phyloP scores from a whole-genome alignment of 2,888 invertebrate genomes.

The Papilio demoleus region DNA sequence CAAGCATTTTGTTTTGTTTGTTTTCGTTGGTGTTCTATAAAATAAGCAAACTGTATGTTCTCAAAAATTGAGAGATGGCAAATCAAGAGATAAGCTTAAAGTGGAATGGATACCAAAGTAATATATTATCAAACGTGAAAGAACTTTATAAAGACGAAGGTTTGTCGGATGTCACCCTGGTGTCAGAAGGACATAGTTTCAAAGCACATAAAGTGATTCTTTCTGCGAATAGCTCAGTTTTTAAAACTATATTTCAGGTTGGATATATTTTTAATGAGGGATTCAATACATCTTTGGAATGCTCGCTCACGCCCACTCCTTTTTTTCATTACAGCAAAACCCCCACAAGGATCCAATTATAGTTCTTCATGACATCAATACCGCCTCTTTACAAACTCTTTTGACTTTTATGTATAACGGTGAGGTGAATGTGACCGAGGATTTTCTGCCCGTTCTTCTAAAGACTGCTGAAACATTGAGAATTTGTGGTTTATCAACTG shows the following conservation, averaged over 20 bases:
- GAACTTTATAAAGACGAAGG: constrained; percentile 86
- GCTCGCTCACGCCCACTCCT: constrained; percentile 66
- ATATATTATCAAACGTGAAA: constrained; percentile 86
- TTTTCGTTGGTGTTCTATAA: constrained; percentile 46
- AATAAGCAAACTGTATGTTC: constrained; percentile 50
- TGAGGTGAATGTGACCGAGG: constrained; percentile 88
- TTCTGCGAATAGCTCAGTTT: constrained; percentile 87
- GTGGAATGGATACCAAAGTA: constrained; percentile 87
- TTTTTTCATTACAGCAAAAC: constrained; percentile 84
- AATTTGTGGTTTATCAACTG: constrained; percentile 87
- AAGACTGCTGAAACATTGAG: constrained; percentile 88
- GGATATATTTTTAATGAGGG: constrained; percentile 43
- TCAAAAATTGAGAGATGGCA: constrained; percentile 60
- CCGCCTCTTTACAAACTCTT: constrained; percentile 85
- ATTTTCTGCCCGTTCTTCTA: constrained; percentile 86
- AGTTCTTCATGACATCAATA: constrained; percentile 88
- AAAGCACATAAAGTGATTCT: constrained; percentile 88
- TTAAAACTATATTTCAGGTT: constrained; percentile 86
- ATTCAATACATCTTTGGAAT: background rate
- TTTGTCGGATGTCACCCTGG: constrained; percentile 86
- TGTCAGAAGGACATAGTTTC: constrained; percentile 86
- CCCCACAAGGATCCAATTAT: constrained; percentile 90
- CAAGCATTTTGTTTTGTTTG: constrained; percentile 48
- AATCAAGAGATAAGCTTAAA: constrained; percentile 87
- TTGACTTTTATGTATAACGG: constrained; percentile 89